Percentiles rank a stretch among this genome's conserved stretches.
Conservation (phyloP, 2,113 vertebrate species). For the Megaceryle maxima region DNA sequence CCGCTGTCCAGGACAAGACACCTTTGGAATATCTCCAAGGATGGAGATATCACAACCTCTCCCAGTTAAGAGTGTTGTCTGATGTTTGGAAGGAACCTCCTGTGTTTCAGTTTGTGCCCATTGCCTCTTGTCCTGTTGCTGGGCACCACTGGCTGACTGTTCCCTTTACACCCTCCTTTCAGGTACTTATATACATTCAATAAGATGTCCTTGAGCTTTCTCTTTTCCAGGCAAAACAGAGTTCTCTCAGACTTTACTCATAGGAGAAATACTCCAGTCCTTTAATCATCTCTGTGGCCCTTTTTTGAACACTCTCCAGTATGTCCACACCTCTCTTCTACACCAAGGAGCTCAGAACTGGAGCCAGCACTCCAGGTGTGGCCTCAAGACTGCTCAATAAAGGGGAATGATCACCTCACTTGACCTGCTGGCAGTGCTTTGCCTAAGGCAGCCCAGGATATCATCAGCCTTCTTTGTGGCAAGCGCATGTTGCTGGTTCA, state of each 20-base stretch:
- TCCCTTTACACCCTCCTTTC: background rate
- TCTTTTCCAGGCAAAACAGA: background rate
- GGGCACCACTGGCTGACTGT: background rate
- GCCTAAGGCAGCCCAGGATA: background rate
- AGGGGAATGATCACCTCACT: background rate
- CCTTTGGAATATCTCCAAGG: background rate
- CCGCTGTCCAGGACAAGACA: fast-evolving
- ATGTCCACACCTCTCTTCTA: background rate
- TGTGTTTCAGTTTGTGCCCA: background rate
- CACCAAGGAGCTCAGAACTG: background rate
- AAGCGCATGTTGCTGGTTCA: background rate
- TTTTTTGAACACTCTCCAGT: background rate
- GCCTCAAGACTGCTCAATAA: background rate
- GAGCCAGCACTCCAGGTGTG: background rate
- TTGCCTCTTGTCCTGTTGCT: background rate
- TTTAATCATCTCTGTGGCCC: background rate
- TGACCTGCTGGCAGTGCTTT: background rate
- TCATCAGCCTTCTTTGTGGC: background rate
- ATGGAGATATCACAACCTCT: background rate
- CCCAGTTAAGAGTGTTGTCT: background rate
- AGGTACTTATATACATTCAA: background rate
- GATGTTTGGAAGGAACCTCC: background rate
- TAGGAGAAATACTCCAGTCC: background rate
- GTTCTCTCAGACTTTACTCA: background rate
- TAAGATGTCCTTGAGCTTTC: background rate